These are phyloP conservation scores for Strix occidentalis DNA, from an alignment of 2,797 vertebrate genomes.

Conservation along the genomic window DNA sequence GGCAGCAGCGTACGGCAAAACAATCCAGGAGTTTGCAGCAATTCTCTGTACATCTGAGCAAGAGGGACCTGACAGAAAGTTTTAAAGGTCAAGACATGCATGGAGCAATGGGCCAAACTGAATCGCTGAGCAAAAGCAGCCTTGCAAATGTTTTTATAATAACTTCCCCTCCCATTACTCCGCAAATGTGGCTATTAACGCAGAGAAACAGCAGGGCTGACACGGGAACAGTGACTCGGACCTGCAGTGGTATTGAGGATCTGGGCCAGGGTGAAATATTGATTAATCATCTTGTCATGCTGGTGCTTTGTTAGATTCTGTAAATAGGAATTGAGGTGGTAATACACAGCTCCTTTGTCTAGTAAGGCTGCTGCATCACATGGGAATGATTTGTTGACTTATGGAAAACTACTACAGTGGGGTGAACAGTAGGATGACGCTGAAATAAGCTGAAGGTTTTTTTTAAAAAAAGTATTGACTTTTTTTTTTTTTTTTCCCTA, in stretches of 20 bases:
- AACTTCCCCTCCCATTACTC: slow-evolving; percentile 48
- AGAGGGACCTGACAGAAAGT: slow-evolving; percentile 63
- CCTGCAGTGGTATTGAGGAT: background rate
- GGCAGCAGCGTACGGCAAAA: background rate
- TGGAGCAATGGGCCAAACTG: slow-evolving; percentile 46
- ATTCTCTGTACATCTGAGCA: slow-evolving; percentile 1
- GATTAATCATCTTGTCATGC: slow-evolving; percentile 51
- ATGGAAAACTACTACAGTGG: background rate
- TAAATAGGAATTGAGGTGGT: background rate
- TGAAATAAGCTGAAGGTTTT: background rate
- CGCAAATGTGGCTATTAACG: slow-evolving; percentile 4
- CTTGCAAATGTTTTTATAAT: slow-evolving; percentile 36
- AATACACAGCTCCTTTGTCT: background rate
- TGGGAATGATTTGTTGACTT: slow-evolving; percentile 29
- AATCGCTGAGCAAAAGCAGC: slow-evolving; percentile 52
- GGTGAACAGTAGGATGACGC: background rate
- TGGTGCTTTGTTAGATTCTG: background rate
- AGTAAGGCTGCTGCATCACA: background rate
- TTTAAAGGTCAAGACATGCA: slow-evolving; percentile 59
- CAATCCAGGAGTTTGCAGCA: slow-evolving; percentile 33
- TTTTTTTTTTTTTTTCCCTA: background rate
- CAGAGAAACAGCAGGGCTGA: slow-evolving; percentile 24
- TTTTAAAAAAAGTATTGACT: background rate
- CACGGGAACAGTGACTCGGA: background rate
- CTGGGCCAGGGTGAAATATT: slow-evolving; percentile 35